Evolutionary conservation across 1,140 invertebrate genomes (phyloP), one percentile per base, ranked within the genome.

Genomic region (Aphaenogaster ashmeadi): DNA sequence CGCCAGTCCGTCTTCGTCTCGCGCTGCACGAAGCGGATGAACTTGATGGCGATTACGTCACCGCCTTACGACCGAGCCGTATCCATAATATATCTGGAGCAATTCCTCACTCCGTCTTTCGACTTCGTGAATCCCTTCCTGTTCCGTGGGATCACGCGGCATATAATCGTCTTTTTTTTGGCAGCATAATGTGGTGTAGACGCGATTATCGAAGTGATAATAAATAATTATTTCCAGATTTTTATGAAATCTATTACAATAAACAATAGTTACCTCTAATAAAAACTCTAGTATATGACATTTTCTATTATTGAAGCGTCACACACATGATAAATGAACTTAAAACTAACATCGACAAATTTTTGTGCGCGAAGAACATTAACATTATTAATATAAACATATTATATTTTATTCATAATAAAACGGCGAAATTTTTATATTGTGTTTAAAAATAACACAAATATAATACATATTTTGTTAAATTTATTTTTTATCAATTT

Each of bases 41-140:
- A 91, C 81, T 90, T 89, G 88, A 92, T 86, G 72, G 75, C 79
- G 90, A 92, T 93, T 92, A 91, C 89, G 91, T 92, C 90, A 90
- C 85, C 81, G 89, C 75, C 74, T 86, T 83, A 87, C 88, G 81
- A 89, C 74, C 86, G 78, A 56, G 52, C 87, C 36, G 87, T 87
- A 87, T 87, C 81, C 36, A 64, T 54, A 27, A 54, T 79, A 80
- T 36, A 87, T 91, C 86, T 72, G 67, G 71, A 87, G 69, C 69
- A 58, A 75, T 64, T 86, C 52, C 47, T 81, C 36, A 13, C 13
- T 38, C 50, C 66, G 18, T 27, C 52, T 44, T 89, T 64, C 47
- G 52, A 50, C 27, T 54, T 69, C 58, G 81, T 27, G 27, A 27
- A 27, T 71, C 38, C 18, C 52, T 87, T 81, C 67, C 33, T 38